Evolutionary conservation across 1,140 invertebrate genomes (phyloP), one percentile per base, ranked within the genome.

Genomic region (Andricus grossulariae): DNA sequence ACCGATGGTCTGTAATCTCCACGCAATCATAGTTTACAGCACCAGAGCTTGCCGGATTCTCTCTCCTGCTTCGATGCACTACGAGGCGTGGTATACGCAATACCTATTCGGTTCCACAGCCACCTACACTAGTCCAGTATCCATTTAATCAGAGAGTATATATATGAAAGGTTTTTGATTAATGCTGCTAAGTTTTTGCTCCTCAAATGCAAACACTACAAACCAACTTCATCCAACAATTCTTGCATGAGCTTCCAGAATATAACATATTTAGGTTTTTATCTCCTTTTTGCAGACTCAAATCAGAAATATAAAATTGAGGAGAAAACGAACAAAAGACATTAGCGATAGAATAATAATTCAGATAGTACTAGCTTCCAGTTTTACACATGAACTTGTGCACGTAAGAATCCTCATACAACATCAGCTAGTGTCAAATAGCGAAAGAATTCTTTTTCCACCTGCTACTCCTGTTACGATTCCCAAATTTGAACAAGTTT

Each of bases 1-100:
- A 89, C 83, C 81, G 84, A 84, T 83, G 84, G 82, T 89, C 81
- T 85, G 86, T 90, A 90, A 89, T 88, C 88, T 85, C 88, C 85
- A 85, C 84, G 87, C 87, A 90, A 85, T 89, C 87, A 88, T 87
- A 86, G 81, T 85, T 86, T 83, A 85, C 85, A 84, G 81, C 52
- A 76, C 60, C 76, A 71, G 81, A 83, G 80, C 76, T 84, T 75
- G 78, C 80, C 76, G 79, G 74, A 83, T 76, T 73, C 72, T 73
- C 50, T 66, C 49, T 78, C 50, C 57, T 72, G 60, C 51, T 72
- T 80, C 60, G 66, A 50, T 60, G 12, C 57, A 71, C 32, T 66
- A 50, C 77, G 74, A 72, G 81, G 80, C 79, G 75, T 71, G 78
- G 75, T 77, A 32, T 32, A 83, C 71, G 72, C 77, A 73, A 80